These are phyloP conservation scores for Caenorhabditis latens DNA, from an alignment of 1,140 invertebrate genomes.

Conservation along the genomic window DNA sequence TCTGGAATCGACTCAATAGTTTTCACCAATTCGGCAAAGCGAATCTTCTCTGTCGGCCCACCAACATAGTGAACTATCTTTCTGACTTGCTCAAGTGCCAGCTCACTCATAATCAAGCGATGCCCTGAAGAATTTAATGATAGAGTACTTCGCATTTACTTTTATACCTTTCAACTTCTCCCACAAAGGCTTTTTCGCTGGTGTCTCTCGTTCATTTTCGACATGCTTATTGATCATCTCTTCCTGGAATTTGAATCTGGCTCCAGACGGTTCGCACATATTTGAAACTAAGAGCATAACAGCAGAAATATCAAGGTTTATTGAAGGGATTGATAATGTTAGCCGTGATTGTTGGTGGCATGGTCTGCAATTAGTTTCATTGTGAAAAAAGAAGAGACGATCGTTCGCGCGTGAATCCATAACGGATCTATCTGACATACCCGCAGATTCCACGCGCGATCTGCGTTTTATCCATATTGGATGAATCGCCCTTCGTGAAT, in stretches of 20 bases:
- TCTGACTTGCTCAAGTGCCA: background rate
- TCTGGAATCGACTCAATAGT: background rate
- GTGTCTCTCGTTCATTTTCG: background rate
- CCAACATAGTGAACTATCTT: background rate
- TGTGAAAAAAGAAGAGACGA: background rate
- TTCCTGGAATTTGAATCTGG: background rate
- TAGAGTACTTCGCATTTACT: background rate
- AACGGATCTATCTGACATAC: no score
- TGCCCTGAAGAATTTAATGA: background rate
- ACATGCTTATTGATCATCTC: slow-evolving; percentile 44
- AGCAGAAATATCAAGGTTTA: slow-evolving; percentile 51
- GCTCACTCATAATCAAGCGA: background rate
- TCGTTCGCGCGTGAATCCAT: background rate
- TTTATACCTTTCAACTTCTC: slow-evolving; percentile 4
- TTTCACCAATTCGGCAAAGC: background rate
- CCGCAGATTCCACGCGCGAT: no score
- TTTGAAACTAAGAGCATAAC: slow-evolving; percentile 50
- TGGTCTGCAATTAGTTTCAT: background rate
- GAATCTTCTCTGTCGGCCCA: background rate
- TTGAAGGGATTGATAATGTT: background rate
- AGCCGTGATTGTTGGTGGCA: background rate
- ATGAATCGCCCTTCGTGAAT: no score
- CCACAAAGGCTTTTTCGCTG: background rate
- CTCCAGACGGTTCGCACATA: slow-evolving; percentile 30
- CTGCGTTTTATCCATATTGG: no score